Base-by-base conservation (phyloP, 1,140 invertebrate genomes). In the Drosophila repleta region DNA sequence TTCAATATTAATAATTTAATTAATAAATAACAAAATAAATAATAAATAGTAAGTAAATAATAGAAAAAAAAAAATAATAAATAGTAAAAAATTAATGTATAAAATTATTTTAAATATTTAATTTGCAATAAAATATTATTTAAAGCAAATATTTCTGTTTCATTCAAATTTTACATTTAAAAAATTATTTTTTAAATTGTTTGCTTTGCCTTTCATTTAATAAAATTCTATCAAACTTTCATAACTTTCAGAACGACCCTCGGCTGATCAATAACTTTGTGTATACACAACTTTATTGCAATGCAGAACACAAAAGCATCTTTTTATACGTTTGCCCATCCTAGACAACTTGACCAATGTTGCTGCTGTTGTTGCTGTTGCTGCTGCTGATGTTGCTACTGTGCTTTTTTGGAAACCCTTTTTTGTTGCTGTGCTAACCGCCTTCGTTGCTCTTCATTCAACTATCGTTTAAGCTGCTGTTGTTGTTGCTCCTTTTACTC, bases 201-300 rank as follows among this genome's bases (percentile, higher is more conserved):
- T 41, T 26, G 13, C 18, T 45, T 24, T 24, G 4, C 0, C 13
- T 17, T 55, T 57, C n/a, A 21, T 18, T 55, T 5, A 39, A 15
- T 21, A n/a, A n/a, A n/a, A n/a, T 11, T 35, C 11, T 11, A 3
- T 3, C 3, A 45, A 7, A 3, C 1, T 26, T 41, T 29, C 13
- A 35, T 11, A 10, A 7, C n/a, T 15, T 17, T 0, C 8, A 17
- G 3, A 11, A 1, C 46, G 4, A 4, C 45, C 55, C 61, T 51
- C 46, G 35, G 15, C 4, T 15, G 35, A 43, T 41, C 68, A 71
- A 71, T 71, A 66, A 71, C 26, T 65, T 37, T 63, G 35, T 46
- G 51, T 48, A 32, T n/a, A 66, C 41, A 72, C 48, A 61, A 67
- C 63, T 67, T 72, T 72, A 72, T 67, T 60, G 64, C 69, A 32